A percentile compares a stretch with the other conserved stretches of the same genome.
Evolutionary conservation across 2,797 vertebrate genomes (phyloP).

Genomic region (Enteromius mattozi): DNA sequence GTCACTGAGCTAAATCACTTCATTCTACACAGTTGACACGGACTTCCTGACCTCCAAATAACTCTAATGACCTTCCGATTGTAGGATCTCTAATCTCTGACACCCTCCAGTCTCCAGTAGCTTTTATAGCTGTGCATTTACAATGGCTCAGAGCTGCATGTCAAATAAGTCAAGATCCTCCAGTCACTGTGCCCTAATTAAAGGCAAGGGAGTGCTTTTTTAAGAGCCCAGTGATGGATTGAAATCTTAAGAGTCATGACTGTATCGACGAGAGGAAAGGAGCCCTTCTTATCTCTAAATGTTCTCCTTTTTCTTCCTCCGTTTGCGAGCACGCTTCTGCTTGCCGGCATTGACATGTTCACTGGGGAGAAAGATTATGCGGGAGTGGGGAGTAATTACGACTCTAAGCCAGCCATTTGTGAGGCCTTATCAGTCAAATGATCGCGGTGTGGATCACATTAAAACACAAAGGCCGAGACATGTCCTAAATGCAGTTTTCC

Average conservation of each 20-base stretch:
- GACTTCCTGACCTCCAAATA: constrained; percentile 17
- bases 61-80: constrained; percentile 35
- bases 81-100: constrained; percentile 29
- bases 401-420: constrained; percentile 65
- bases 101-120: constrained; percentile 1
- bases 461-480: constrained; percentile 56
- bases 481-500: constrained; percentile 14
- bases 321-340: constrained; percentile 23
- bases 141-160: constrained; percentile 47
- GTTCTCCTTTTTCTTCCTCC: constrained; percentile 60
- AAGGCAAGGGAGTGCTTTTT: constrained; percentile 57
- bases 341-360: constrained; percentile 63
- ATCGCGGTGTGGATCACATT: constrained; percentile 65
- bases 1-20: constrained; percentile 3
- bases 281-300: constrained; percentile 69
- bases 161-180: constrained; percentile 29
- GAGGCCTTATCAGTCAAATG: constrained; percentile 65
- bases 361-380: constrained; percentile 61
- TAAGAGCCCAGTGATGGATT: constrained; percentile 64
- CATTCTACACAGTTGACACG: neutral
- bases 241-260: constrained; percentile 49
- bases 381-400: constrained; percentile 70
- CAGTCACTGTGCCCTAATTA: constrained; percentile 63
- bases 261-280: constrained; percentile 51
- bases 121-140: constrained; percentile 52